A percentile compares a stretch with the other conserved stretches of the same genome.
Conservation (phyloP, 2,113 vertebrate species). For the Serilophus lunatus region DNA sequence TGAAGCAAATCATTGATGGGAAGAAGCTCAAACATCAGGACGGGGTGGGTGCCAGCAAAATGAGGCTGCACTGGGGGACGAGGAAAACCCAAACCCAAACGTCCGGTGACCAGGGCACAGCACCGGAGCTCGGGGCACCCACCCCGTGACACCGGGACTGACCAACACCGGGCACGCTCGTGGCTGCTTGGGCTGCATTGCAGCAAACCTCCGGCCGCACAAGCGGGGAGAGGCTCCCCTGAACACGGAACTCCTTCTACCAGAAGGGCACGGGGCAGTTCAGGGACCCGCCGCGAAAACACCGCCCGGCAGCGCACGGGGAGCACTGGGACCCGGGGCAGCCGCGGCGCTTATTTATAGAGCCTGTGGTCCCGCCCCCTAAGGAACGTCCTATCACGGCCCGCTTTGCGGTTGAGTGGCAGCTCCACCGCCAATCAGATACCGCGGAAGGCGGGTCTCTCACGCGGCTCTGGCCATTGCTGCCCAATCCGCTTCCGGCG, state of each 20-base stretch:
- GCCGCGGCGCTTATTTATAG: rapidly evolving
- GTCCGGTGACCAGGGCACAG: not conserved
- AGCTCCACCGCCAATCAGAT: not conserved
- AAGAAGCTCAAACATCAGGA: not conserved
- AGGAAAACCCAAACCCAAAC: not conserved
- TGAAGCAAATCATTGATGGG: rapidly evolving
- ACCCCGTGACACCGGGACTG: rapidly evolving
- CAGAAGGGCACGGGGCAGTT: rapidly evolving
- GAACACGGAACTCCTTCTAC: rapidly evolving
- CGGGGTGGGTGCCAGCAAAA: not conserved
- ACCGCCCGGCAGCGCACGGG: too few relatives aligned
- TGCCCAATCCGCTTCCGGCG: not conserved
- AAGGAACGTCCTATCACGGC: rapidly evolving
- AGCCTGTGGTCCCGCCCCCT: rapidly evolving
- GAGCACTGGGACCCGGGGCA: too few relatives aligned
- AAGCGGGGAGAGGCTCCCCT: rapidly evolving
- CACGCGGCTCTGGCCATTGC: rapidly evolving
- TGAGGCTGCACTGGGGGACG: not conserved
- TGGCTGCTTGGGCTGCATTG: rapidly evolving
- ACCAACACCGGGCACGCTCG: rapidly evolving
- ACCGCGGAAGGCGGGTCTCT: rapidly evolving
- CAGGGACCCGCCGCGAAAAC: rapidly evolving
- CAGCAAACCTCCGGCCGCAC: too few relatives aligned
- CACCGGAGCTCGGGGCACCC: rapidly evolving
- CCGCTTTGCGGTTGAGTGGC: rapidly evolving